Evolutionary conservation across 2,888 invertebrate genomes (phyloP), one percentile per base, ranked within the genome.

Genomic region (Carpatolechia fugitivella): DNA sequence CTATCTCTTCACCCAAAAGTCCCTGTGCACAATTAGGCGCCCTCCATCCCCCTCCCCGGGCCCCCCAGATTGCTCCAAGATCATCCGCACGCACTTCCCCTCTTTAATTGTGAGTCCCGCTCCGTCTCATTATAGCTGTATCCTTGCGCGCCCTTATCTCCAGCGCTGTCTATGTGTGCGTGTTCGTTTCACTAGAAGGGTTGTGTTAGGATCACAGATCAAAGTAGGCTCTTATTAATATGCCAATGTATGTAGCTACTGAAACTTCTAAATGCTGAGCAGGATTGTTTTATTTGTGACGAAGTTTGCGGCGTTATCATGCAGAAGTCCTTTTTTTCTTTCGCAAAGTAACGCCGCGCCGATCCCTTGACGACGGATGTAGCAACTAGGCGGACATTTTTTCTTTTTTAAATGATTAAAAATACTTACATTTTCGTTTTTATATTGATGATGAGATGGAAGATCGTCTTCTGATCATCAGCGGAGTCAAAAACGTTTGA

Each of bases 101-200:
- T 81, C 71, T 82, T 75, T 88, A 89, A 90, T 89, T 88, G 89
- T 84, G 82, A 81, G n/a, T n/a, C 24, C 24, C 75, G 78, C 82
- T 81, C 85, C 80, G 85, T 80, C 78, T 88, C 87, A 88, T 90
- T 89, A 89, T 80, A 77, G 77, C 79, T 75, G 80, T 82, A 82
- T 85, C 85, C 85, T 85, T 82, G 72, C 78, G 85, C 84, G 80
- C 63, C 71, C 82, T 89, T 88, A 89, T 89, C 88, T 88, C 83
- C 80, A 69, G 71, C 70, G 8, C 14, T 18, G 68, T 73, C 62
- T 61, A 57, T 64, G 62, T 69, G 60, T 47, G 60, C 55, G 65
- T 68, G 38, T 38, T 49, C 30, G 20, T 31, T 35, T 50, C 18
- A 18, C 10, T 41, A 18, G 29, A 44, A 44, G 44, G 44, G 44